phyloP scores from a whole-genome alignment of 2,113 vertebrate species.

The Hippocampus mohnikei region DNA sequence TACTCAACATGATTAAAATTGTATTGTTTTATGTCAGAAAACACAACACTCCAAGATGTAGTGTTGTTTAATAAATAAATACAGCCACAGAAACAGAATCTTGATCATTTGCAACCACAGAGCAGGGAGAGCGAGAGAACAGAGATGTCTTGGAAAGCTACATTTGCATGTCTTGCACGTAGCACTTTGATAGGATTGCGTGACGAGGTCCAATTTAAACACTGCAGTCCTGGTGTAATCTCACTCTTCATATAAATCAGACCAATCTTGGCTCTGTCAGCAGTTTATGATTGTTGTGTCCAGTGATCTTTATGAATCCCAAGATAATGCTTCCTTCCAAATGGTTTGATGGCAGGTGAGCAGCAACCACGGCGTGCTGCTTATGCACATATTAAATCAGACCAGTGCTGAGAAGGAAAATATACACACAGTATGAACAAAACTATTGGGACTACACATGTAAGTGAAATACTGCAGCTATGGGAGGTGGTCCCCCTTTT shows the following conservation, averaged over 20 bases:
- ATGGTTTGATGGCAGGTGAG: conserved; percentile 6
- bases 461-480: not conserved
- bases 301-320: conserved; percentile 4
- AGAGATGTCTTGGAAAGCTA: conserved; percentile 12
- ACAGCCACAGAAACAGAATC: conserved; percentile 6
- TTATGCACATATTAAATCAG: conserved; percentile 4
- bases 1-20: conserved; percentile 2
- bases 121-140: conserved; percentile 1
- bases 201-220: conserved; percentile 7
- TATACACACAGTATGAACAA: not conserved
- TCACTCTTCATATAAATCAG: conserved; percentile 5
- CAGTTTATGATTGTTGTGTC: conserved; percentile 5
- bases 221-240: conserved; percentile 7
- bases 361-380: not conserved
- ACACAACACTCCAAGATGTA: not conserved
- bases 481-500: not conserved
- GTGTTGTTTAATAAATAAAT: conserved; percentile 4
- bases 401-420: conserved; percentile 1
- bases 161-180: not conserved
- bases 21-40: not conserved
- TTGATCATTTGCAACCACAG: conserved; percentile 1
- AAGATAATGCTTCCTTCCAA: conserved; percentile 1
- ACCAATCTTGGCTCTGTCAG: conserved; percentile 10
- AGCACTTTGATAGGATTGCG: not conserved
- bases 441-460: not conserved